Evolutionary conservation across 1,140 invertebrate species (phyloP), one percentile per base, ranked within the genome.

Genomic region (Venustaconcha ellipsiformis): DNA sequence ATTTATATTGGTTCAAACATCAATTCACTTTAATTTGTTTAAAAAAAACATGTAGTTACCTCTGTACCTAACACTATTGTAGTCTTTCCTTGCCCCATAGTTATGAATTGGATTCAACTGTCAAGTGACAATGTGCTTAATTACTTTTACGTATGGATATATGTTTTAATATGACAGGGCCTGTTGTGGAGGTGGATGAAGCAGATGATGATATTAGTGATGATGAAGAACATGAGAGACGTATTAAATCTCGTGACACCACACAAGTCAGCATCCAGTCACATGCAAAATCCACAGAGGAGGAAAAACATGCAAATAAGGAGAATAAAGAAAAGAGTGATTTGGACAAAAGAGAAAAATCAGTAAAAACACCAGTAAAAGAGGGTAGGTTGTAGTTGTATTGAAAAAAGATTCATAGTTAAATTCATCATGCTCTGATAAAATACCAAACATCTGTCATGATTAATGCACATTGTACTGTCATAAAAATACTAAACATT

Each of bases 171-270:
- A 14, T 76, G 58, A 11, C 72, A 87, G 86, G 86, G 86, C 86
- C 86, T 57, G 84, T 87, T 66, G 80, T 87, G 15, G 84, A 87
- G 66, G 80, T 85, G 15, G 82, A 86, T 57, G 84, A 85, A 67
- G 83, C 75, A 18, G 85, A 84, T 63, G 84, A 84, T 69, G 76
- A 70, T 14, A 74, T 86, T 14, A 77, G 75, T 77, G 86, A 86
- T 76, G 88, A 88, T 64, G 87, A 88, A 74, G 83, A 88, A 2
- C 70, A 77, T 14, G 12, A 26, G 56, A 77, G 62, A 63, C 60
- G 71, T 17, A 57, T 70, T 13, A 57, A 76, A 37, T 56, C 57
- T 18, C 57, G 67, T 64, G 18, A 58, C 13, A 57, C 59, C 8
- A 56, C 65, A 62, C 18, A 70, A 26, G 72, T 59, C 23, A 68